Evolutionary conservation across 2,797 vertebrate genomes (phyloP).

Genomic region (Acanthiza pusilla): DNA sequence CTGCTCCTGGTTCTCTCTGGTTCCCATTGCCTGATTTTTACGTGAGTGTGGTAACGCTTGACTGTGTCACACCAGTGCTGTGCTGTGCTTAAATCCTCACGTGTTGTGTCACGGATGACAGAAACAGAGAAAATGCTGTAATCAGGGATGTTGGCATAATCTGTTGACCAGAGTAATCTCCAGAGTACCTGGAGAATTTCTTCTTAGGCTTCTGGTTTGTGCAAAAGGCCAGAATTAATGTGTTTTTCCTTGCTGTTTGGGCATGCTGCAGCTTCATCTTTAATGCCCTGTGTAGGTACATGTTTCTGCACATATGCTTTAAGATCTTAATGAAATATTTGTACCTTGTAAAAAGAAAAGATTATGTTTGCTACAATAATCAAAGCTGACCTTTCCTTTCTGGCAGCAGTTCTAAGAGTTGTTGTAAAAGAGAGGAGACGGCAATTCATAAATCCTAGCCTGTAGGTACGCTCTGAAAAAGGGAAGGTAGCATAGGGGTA

Average conservation of each 20-base stretch:
- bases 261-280: not conserved
- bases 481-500: not conserved
- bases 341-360: not conserved
- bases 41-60: not conserved
- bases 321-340: not conserved
- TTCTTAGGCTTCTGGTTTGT: not conserved
- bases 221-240: not conserved
- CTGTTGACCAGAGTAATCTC: not conserved
- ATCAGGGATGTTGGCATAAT: not conserved
- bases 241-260: not conserved
- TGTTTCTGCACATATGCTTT: not conserved
- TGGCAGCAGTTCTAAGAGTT: not conserved
- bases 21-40: not conserved
- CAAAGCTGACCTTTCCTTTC: not conserved
- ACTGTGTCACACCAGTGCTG: not conserved
- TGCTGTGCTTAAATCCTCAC: not conserved
- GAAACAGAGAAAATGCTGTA: not conserved
- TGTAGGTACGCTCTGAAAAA: not conserved
- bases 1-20: not conserved
- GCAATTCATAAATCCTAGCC: not conserved
- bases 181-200: not conserved
- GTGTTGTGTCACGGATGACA: not conserved
- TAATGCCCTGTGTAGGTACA: not conserved
- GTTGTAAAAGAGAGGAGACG: not conserved
- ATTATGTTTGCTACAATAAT: not conserved